phyloP scores from a whole-genome alignment of 2,113 vertebrate species.

The Lycaon pictus region DNA sequence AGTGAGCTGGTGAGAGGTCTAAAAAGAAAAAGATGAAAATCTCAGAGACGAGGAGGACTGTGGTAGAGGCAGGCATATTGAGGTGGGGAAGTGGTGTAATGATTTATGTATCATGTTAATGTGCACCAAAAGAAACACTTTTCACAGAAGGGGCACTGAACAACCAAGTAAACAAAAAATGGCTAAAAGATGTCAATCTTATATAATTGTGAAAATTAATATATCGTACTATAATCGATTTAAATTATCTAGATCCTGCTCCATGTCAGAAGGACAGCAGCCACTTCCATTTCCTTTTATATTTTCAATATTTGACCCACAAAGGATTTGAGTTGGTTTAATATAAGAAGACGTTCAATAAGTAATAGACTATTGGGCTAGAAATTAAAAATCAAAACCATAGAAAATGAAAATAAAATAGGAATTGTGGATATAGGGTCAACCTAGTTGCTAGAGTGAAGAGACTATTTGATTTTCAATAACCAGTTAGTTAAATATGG shows the following conservation, averaged over 20 bases:
- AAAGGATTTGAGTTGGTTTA: background rate
- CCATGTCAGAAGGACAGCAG: background rate
- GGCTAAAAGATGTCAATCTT: background rate
- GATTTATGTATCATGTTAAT: background rate
- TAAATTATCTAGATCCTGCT: background rate
- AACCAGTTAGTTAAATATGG: background rate
- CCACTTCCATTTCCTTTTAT: background rate
- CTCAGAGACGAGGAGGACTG: background rate
- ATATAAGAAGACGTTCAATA: background rate
- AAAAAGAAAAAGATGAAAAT: background rate
- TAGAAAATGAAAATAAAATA: background rate
- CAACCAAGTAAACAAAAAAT: background rate
- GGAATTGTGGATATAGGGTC: background rate
- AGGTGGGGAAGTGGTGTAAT: background rate
- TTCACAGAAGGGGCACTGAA: background rate
- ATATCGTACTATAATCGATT: background rate
- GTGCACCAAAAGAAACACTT: background rate
- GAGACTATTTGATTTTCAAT: background rate
- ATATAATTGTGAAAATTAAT: background rate
- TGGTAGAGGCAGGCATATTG: background rate
- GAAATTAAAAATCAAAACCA: background rate
- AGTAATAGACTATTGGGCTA: background rate
- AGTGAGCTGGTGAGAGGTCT: background rate
- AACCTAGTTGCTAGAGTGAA: background rate
- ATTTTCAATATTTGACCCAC: constrained; percentile 20